These are phyloP conservation scores for Julus scandinavius DNA, from an alignment of 2,888 invertebrate species.

Conservation along the genomic window DNA sequence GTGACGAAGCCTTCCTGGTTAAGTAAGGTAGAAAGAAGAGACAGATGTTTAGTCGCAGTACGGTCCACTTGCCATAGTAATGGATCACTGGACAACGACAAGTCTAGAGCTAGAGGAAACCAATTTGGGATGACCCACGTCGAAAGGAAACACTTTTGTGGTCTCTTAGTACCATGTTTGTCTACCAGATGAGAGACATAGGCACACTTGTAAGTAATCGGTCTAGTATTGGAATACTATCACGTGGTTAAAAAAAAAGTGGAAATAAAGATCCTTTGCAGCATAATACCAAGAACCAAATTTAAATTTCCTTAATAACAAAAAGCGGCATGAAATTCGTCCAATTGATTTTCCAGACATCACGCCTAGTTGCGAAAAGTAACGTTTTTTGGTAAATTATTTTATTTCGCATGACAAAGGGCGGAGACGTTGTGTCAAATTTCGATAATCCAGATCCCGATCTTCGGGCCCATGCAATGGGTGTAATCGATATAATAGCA, in stretches of 20 bases:
- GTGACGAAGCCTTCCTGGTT: background rate
- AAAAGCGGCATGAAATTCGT: background rate
- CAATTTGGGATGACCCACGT: too few relatives aligned
- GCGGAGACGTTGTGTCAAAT: background rate
- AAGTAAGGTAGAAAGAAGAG: background rate
- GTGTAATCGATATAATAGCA: slow-evolving; percentile 35
- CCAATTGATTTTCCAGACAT: slow-evolving; percentile 1
- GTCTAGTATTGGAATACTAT: too few relatives aligned
- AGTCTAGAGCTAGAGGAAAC: too few relatives aligned
- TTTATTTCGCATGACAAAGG: slow-evolving; percentile 30
- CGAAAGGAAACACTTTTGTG: too few relatives aligned
- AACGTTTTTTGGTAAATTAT: slow-evolving; percentile 13
- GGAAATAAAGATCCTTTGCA: too few relatives aligned
- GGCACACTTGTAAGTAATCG: too few relatives aligned
- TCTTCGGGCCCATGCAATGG: slow-evolving; percentile 4
- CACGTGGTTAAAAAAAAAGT: too few relatives aligned
- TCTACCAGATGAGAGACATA: too few relatives aligned
- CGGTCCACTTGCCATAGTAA: background rate
- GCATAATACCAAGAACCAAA: background rate
- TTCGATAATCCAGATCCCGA: slow-evolving; percentile 26
- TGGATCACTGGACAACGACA: background rate
- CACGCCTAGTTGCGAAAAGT: background rate
- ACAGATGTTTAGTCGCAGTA: background rate
- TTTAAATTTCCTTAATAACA: background rate
- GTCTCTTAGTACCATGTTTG: too few relatives aligned